Evolutionary conservation across 2,888 invertebrate species (phyloP), one percentile per base, ranked within the genome.

Genomic region (Ornithoptera alexandrae): DNA sequence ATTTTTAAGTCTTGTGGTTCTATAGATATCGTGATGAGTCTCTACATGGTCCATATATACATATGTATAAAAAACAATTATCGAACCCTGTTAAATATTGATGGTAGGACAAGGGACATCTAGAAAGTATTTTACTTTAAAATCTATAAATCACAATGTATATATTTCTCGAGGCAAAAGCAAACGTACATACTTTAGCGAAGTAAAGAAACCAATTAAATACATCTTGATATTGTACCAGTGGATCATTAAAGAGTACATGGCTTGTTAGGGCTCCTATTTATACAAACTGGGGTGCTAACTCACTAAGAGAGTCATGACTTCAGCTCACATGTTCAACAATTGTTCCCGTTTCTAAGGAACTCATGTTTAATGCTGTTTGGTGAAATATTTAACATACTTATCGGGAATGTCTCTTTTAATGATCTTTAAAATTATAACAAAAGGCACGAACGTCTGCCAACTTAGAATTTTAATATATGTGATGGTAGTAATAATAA

Each of bases 161-260:
- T 42, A 42, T 87, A 88, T 86, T 86, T 83, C 82, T 84, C 84
- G 83, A 79, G 72, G 75, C 77, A 79, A 81, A 86, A 88, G 57
- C 20, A 74, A 83, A 83, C 77, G 78, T 79, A 78, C 79, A 80
- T 72, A 76, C 73, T 67, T 73, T 71, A 72, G 61, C 56, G n/a
- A 65, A 57, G 69, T 83, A 80, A 82, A 82, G 79, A 79, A 78
- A 74, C 78, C 79, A 81, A 81, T 92, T 92, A 92, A 91, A 90
- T 90, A 89, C 88, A 92, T 92, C 92, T 89, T 83, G 92, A 92
- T 92, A 86, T 84, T 80, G 80, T 74, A 76, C 73, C 72, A 77
- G 69, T 78, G 76, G 86, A 89, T 90, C 90, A 90, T 89, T 90
- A 88, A 83, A 78, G 84, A 78, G 78, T 82, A 87, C 85, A 83